Evolutionary conservation across 2,888 invertebrate genomes (phyloP), one percentile per base, ranked within the genome.

Genomic region (Omphaloscelis lunosa): DNA sequence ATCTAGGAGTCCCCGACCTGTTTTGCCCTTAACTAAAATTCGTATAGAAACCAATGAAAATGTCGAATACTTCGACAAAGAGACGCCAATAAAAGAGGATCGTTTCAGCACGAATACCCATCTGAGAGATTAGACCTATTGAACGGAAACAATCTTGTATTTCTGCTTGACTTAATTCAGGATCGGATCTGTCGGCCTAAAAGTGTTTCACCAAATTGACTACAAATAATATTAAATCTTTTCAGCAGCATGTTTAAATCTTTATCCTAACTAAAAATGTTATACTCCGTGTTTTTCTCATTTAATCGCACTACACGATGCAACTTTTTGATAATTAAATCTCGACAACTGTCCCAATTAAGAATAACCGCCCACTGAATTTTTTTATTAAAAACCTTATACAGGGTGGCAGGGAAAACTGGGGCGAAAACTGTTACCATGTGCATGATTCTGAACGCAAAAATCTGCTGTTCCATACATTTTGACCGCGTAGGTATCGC

Each of bases 91-190:
- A 96, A 96, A 96, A 95, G 93, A 91, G 93, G 91, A 94, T 95
- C 92, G 93, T 93, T 95, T 96, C 95, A 91, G 95, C 95, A 94
- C 95, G 96, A 94, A 94, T 96, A 94, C 94, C 94, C 96, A 94
- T 93, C 92, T 94, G 95, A 94, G 94, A 93, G 95, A 96, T 96
- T 95, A 95, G 93, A 92, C 91, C 93, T 95, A 95, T 95, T 94
- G 95, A 93, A 94, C 94, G 96, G 95, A 95, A 95, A 95, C 95
- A 95, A 95, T 95, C 95, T 95, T 95, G 95, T 95, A 93, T 95
- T 94, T 95, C 94, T 94, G 94, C 93, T 92, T 94, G 95, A 94
- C 94, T 95, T 93, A 90, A 90, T 92, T 89, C 90, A 82, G 91
- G 92, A 93, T 93, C 89, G 89, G 90, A 94, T 93, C 89, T 88